These are phyloP conservation scores for Drosophila buzzatii DNA, from an alignment of 2,888 invertebrate species.

Conservation along the genomic window DNA sequence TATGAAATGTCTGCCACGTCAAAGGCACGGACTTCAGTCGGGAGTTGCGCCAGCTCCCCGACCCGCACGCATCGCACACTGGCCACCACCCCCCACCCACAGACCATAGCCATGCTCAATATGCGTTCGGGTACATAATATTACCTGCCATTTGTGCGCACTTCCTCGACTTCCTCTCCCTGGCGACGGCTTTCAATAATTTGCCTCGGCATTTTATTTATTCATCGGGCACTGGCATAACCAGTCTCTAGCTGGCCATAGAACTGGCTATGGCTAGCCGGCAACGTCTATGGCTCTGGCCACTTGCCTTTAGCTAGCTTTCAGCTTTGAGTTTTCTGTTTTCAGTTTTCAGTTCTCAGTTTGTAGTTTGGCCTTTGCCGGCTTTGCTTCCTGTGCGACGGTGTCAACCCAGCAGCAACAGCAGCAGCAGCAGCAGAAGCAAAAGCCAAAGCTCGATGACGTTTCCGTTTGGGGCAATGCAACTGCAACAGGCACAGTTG, in stretches of 20 bases:
- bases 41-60: slow-evolving; percentile 2
- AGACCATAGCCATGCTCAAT: background rate
- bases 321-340: slow-evolving; percentile 9
- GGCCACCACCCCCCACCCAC: background rate
- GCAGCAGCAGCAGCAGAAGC: background rate
- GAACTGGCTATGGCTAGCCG: slow-evolving; percentile 18
- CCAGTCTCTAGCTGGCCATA: slow-evolving; percentile 47
- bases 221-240: slow-evolving; percentile 48
- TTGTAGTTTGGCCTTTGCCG: slow-evolving; percentile 59
- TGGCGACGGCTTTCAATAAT: slow-evolving; percentile 50
- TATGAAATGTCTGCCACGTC: slow-evolving; percentile 63
- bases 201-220: slow-evolving; percentile 62
- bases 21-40: slow-evolving; percentile 15
- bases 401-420: slow-evolving; percentile 13
- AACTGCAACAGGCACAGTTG: slow-evolving; percentile 2
- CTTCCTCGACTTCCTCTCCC: slow-evolving; percentile 61
- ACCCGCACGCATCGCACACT: background rate
- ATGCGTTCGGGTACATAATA: slow-evolving; percentile 53
- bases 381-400: slow-evolving; percentile 56
- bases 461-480: slow-evolving; percentile 7
- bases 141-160: slow-evolving; percentile 59
- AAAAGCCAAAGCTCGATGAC: slow-evolving; percentile 8
- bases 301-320: slow-evolving; percentile 8
- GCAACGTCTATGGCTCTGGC: slow-evolving; percentile 3
- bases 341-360: background rate